Base-by-base conservation (phyloP, 2,888 invertebrate genomes). In the Nemoura dubitans region DNA sequence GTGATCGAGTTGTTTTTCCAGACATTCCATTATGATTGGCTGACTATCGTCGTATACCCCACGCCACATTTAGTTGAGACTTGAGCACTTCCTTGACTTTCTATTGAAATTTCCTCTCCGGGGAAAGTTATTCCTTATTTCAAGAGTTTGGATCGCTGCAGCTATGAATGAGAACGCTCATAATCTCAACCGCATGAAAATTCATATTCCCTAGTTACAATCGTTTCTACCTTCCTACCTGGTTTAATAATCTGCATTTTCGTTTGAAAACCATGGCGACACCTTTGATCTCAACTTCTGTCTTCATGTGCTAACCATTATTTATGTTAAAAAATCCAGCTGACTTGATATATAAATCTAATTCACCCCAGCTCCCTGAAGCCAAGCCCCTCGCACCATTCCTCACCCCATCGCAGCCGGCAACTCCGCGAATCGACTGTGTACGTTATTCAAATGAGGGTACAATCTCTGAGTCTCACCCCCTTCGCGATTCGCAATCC, bases 371-470 rank as follows among this genome's bases (percentile, higher is more conserved):
- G 10, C 36, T 59, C 59, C 2, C 16, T 59, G 21, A 16, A 59
- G 14, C 16, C 59, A 21, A 36, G 10, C 59, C 59, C 59, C 59
- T 59, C 59, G 59, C 59, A 21, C 14, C 59, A 14, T 21, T 7
- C 14, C 59, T 36, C 59, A 59, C 21, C 59, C 59, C 59, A 1
- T 59, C 36, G 36, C 10, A 3, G 2, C 10, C 14, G 59, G 21
- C 59, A 21, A 59, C 59, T 59, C 59, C 21, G 14, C 59, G 59
- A 59, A 59, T 59, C 21, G 59, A 7, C 59, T 59, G 59, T 59
- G 59, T 59, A 59, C 59, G 59, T 59, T 59, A 59, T 59, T 59
- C 59, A 59, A 59, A 59, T 59, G 59, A 59, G 59, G 59, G 59
- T 59, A 59, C 14, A 59, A 59, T 59, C 59, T 59, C 59, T 21